These are phyloP conservation scores for Eremophila alpestris DNA, from an alignment of 2,797 vertebrate species.

Conservation along the genomic window DNA sequence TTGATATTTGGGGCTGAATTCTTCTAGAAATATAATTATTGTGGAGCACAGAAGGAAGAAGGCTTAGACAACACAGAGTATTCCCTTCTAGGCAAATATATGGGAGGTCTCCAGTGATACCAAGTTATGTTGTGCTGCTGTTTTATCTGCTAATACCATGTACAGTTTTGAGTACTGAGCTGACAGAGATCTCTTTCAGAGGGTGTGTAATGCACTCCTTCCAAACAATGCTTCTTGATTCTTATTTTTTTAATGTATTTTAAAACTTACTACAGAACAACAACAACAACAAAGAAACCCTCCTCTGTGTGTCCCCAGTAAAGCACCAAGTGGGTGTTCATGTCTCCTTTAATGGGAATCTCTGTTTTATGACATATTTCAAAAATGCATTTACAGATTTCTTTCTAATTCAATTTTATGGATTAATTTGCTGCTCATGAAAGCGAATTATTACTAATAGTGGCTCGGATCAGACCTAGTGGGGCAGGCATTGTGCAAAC, in stretches of 20 bases:
- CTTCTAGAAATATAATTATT: background rate
- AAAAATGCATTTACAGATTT: conserved; percentile 41
- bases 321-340: background rate
- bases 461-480: background rate
- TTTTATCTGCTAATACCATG: background rate
- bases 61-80: background rate
- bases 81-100: conserved; percentile 2
- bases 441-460: conserved; percentile 35
- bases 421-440: conserved; percentile 36
- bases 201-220: background rate
- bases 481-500: conserved; percentile 21
- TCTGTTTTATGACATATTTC: conserved; percentile 52
- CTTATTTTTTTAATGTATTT: conserved; percentile 15
- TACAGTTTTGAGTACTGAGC: background rate
- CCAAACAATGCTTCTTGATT: conserved; percentile 42
- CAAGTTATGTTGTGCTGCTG: background rate
- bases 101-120: background rate
- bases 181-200: conserved; percentile 43
- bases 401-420: conserved; percentile 51
- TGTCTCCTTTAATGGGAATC: conserved; percentile 7
- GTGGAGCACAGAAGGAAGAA: background rate
- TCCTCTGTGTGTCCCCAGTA: background rate
- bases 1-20: background rate
- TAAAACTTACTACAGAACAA: background rate
- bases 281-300: background rate